Conservation (phyloP, 2,113 vertebrate species). For the Oxygymnocypris stewartii region DNA sequence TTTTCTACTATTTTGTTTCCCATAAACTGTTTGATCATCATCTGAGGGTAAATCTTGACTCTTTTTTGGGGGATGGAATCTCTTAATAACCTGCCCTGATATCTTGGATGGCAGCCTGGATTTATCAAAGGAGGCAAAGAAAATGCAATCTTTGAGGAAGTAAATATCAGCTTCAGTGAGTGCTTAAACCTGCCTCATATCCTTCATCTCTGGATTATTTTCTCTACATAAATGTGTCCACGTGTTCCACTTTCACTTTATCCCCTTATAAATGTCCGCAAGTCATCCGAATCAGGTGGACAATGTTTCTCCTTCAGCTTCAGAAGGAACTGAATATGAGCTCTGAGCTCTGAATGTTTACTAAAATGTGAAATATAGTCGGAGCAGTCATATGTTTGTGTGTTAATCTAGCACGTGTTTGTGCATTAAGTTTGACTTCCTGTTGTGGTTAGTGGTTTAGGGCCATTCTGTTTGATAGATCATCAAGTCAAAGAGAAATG, state of each 20-base stretch:
- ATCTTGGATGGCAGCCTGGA: background rate
- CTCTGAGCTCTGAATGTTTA: background rate
- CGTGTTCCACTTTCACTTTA: conserved; percentile 14
- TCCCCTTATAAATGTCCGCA: background rate
- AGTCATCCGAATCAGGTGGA: background rate
- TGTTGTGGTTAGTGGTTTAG: conserved; percentile 2
- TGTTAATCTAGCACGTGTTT: conserved; percentile 5
- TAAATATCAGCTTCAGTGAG: background rate
- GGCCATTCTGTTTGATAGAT: background rate
- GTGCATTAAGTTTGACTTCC: background rate
- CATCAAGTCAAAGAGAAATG: background rate
- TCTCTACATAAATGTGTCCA: background rate
- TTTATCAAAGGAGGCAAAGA: background rate
- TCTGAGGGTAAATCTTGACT: conserved; percentile 2
- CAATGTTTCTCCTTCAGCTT: background rate
- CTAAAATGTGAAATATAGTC: background rate
- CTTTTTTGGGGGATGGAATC: too few relatives aligned
- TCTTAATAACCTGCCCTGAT: background rate
- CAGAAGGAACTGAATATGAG: background rate
- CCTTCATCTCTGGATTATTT: conserved; percentile 11
- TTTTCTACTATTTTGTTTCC: background rate
- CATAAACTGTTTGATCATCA: background rate
- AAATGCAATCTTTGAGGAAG: background rate
- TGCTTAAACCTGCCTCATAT: background rate
- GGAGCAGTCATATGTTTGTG: background rate